Percentiles rank a stretch among this genome's conserved stretches.
These are phyloP conservation scores for human (Homo sapiens) DNA, from an alignment of 2,113 vertebrate species.

Conservation along the genomic window GRCh38 chr1:163663001-163663500, in stretches of 20 bases:
- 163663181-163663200: not conserved
- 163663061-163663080: not conserved
- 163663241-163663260: not conserved
- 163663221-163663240: not conserved
- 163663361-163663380: not conserved
- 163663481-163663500: not conserved
- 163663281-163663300: not conserved
- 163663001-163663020: not conserved
- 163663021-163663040: not conserved
- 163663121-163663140: not conserved
- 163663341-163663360: not conserved
- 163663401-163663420: not conserved
- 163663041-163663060: not conserved
- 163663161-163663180: not conserved
- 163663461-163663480: not conserved
- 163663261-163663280: not conserved
- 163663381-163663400: not conserved
- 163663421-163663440: not conserved
- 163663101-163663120: not conserved
- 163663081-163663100: not conserved
- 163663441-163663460: not conserved
- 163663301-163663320: not conserved
- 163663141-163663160: not conserved
- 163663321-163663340: not conserved
- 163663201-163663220: not conserved